These are phyloP conservation scores for Megathymus violae DNA, from an alignment of 1,140 invertebrate genomes.

Conservation along the genomic window DNA sequence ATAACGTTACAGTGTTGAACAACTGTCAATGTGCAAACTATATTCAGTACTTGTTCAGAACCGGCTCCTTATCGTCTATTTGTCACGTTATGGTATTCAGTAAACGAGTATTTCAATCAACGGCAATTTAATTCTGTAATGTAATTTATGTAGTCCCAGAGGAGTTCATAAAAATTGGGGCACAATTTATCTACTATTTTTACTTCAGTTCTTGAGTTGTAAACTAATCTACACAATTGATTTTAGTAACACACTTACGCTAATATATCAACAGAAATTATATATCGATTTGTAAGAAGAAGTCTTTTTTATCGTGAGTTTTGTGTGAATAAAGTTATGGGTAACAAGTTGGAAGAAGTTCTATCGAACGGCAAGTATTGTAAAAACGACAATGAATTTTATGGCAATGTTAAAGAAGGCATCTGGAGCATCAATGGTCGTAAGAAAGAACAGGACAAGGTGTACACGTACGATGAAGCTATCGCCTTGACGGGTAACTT, in stretches of 20 bases:
- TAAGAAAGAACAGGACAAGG: slow-evolving; percentile 6
- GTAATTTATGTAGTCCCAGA: no score
- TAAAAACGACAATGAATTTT: background rate
- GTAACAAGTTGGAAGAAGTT: background rate
- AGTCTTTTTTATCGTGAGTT: background rate
- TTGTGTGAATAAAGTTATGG: background rate
- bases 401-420: background rate
- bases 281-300: background rate
- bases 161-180: no score
- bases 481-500: slow-evolving; percentile 41
- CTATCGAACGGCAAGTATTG: slow-evolving; percentile 1
- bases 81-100: no score
- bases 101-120: no score
- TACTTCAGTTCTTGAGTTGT: background rate
- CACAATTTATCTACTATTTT: background rate
- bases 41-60: no score
- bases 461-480: slow-evolving; percentile 41
- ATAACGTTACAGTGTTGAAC: no score
- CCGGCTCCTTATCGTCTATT: no score
- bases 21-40: no score
- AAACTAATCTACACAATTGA: background rate
- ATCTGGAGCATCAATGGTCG: background rate
- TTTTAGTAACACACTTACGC: no score
- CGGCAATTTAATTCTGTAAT: no score
- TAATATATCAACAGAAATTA: background rate